Evolutionary conservation across 2,888 invertebrate genomes (phyloP).

Genomic region (Eledona agricola): DNA sequence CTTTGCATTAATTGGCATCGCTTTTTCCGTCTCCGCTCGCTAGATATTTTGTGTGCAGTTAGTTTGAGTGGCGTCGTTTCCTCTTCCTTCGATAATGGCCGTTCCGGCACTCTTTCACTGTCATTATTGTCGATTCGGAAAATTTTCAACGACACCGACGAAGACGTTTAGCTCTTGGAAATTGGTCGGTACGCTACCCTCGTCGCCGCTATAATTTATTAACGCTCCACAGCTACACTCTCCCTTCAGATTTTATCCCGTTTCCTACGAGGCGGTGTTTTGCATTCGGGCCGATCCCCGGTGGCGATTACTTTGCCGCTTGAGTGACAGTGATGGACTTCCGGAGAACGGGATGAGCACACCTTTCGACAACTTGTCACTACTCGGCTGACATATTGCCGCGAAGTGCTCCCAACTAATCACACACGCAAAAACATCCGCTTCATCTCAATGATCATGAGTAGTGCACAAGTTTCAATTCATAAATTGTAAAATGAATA

Average conservation of each 20-base stretch:
- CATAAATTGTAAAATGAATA: no score
- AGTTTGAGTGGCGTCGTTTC: constrained; percentile 20
- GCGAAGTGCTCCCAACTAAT: no score
- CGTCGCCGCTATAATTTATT: constrained; percentile 49
- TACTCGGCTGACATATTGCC: constrained; percentile 27
- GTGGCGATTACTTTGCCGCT: constrained; percentile 52
- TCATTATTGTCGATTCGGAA: constrained; percentile 42
- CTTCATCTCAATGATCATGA: no score
- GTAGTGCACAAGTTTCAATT: no score
- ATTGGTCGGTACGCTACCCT: constrained; percentile 40
- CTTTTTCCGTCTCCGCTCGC: not conserved
- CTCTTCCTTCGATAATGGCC: constrained; percentile 13
- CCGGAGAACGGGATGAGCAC: constrained; percentile 18
- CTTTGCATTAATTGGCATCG: constrained; percentile 24
- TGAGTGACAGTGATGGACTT: constrained; percentile 53
- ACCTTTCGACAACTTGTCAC: constrained; percentile 19
- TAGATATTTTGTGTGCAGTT: constrained; percentile 26
- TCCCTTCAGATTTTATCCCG: constrained; percentile 48
- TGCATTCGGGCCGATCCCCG: constrained; percentile 50
- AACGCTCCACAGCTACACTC: constrained; percentile 46
- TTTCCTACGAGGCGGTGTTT: constrained; percentile 45
- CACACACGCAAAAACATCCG: no score
- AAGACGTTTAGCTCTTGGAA: constrained; percentile 36
- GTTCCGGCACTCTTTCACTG: constrained; percentile 29
- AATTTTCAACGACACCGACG: constrained; percentile 41